These are phyloP conservation scores for Acrossocheilus fasciatus DNA, from an alignment of 2,797 vertebrate genomes.

Conservation along the genomic window DNA sequence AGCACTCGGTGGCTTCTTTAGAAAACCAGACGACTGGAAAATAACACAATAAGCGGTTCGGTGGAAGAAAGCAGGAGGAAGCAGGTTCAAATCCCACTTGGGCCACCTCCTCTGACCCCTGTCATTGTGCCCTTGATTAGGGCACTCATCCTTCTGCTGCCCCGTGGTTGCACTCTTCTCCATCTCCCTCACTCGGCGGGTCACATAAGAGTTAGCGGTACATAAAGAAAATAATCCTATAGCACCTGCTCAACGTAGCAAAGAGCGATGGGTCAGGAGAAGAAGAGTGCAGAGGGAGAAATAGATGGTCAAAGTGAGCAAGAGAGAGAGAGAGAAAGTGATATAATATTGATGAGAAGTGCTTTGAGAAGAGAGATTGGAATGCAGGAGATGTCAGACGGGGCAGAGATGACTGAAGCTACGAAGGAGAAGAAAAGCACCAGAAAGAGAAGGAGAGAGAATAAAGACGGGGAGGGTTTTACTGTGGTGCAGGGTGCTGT, in stretches of 20 bases:
- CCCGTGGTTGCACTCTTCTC: conserved; percentile 4
- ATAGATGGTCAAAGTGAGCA: conserved; percentile 41
- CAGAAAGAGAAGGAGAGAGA: conserved; percentile 38
- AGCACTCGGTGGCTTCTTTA: conserved; percentile 20
- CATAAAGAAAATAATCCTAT: conserved; percentile 46
- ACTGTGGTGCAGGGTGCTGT: conserved; percentile 59
- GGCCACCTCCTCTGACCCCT: conserved; percentile 1
- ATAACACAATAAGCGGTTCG: not conserved
- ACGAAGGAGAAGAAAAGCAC: conserved; percentile 43
- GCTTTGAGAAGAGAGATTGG: conserved; percentile 37
- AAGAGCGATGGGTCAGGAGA: conserved; percentile 15
- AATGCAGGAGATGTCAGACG: conserved; percentile 45
- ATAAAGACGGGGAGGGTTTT: conserved; percentile 54
- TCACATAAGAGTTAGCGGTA: conserved; percentile 33
- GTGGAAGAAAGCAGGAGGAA: not conserved
- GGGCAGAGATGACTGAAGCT: conserved; percentile 51
- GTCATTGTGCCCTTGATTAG: conserved; percentile 34
- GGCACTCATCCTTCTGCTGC: not conserved
- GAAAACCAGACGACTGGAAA: conserved; percentile 25
- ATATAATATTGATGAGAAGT: conserved; percentile 51
- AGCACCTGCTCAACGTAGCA: conserved; percentile 20
- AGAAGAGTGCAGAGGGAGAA: conserved; percentile 17
- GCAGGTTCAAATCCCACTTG: conserved; percentile 23
- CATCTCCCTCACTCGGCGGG: not conserved
- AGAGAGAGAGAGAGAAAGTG: conserved; percentile 3